Conservation (phyloP, 2,888 invertebrate species). For the Polyploca ridens region DNA sequence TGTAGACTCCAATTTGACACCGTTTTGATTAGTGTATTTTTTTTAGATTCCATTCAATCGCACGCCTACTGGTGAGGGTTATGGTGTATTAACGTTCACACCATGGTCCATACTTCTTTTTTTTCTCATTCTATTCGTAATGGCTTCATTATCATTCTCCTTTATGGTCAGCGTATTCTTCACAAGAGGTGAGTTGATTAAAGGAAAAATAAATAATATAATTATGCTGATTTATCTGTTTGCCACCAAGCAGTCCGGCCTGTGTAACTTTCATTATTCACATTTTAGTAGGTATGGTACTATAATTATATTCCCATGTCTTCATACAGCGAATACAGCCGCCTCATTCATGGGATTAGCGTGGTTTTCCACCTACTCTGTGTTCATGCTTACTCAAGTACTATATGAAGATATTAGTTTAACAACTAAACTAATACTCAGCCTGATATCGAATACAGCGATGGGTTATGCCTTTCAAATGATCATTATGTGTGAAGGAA, state of each 20-base stretch:
- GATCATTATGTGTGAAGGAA: slow-evolving; percentile 90
- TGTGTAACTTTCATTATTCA: no score
- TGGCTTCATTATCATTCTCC: slow-evolving; percentile 89
- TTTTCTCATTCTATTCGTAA: slow-evolving; percentile 89
- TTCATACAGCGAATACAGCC: slow-evolving; percentile 90
- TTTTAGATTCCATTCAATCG: slow-evolving; percentile 81
- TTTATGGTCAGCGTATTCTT: slow-evolving; percentile 93
- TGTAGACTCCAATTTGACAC: no score
- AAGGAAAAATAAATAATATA: not conserved
- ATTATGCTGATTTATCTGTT: no score
- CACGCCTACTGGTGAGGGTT: slow-evolving; percentile 66
- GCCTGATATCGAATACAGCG: slow-evolving; percentile 91
- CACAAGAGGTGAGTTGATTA: slow-evolving; percentile 85
- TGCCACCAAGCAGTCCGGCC: no score
- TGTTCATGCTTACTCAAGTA: slow-evolving; percentile 88
- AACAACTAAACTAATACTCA: slow-evolving; percentile 85
- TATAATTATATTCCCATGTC: slow-evolving; percentile 7
- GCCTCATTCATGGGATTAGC: slow-evolving; percentile 91
- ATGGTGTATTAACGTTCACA: slow-evolving; percentile 88
- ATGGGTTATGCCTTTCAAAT: slow-evolving; percentile 92
- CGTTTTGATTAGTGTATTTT: slow-evolving; percentile 14
- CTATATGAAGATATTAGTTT: slow-evolving; percentile 86
- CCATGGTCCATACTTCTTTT: slow-evolving; percentile 88
- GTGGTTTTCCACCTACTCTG: slow-evolving; percentile 91
- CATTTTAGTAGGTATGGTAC: not conserved